Conservation (phyloP, 2,888 invertebrate genomes). For the Gibbula magus region DNA sequence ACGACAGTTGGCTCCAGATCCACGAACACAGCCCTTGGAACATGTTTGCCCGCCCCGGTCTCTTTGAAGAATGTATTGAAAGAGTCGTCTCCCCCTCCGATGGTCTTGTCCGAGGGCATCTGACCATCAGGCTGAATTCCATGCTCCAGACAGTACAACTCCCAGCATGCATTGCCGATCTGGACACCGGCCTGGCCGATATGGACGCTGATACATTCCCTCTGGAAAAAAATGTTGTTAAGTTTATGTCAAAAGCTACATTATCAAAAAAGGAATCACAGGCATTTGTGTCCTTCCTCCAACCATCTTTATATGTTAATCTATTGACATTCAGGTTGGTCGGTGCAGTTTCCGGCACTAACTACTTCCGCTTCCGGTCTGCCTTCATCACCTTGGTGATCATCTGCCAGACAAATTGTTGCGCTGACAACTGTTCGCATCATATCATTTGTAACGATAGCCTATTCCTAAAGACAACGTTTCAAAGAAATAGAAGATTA, state of each 20-base stretch:
- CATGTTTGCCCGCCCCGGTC: constrained; percentile 95
- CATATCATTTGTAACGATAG: no score
- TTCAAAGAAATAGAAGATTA: no score
- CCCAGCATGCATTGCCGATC: constrained; percentile 78
- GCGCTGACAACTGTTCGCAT: no score
- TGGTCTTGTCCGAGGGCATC: constrained; percentile 87
- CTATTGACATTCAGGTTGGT: no score
- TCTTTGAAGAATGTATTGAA: constrained; percentile 87
- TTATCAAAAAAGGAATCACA: no score
- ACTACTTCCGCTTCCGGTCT: no score
- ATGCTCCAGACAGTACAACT: constrained; percentile 78
- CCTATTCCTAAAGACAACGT: no score
- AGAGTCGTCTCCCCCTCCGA: constrained; percentile 83
- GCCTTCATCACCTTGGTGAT: no score
- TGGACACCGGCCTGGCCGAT: constrained; percentile 77
- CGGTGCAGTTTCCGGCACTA: no score
- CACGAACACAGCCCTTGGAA: constrained; percentile 92
- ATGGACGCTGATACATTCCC: constrained; percentile 76
- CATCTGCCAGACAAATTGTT: no score
- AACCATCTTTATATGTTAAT: no score
- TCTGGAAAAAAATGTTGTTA: constrained; percentile 57
- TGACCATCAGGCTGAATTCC: constrained; percentile 77
- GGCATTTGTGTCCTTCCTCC: no score
- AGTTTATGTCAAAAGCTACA: neutral
- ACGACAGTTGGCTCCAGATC: constrained; percentile 97